A percentile compares a stretch with the other conserved stretches of the same genome.
phyloP scores from a whole-genome alignment of 2,888 invertebrate genomes.

The Lasioglossum vierecki region DNA sequence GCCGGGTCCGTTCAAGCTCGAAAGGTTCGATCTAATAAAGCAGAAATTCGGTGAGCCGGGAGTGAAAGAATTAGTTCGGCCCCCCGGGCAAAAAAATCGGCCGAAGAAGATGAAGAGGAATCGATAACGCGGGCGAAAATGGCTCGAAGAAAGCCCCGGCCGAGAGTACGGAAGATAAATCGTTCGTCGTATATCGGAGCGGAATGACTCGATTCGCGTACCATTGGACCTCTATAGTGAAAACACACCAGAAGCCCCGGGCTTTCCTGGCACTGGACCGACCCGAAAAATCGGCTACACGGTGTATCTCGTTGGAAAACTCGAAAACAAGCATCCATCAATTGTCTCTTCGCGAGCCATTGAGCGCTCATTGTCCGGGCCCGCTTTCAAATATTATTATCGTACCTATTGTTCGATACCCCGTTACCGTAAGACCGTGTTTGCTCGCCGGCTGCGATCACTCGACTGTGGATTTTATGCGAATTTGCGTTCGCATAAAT shows the following conservation, averaged over 20 bases:
- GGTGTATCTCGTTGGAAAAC: background rate
- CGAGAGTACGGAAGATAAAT: background rate
- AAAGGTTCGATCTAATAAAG: slow-evolving; percentile 24
- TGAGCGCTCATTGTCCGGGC: background rate
- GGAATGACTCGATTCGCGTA: background rate
- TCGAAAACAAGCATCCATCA: background rate
- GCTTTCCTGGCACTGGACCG: background rate
- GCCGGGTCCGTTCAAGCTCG: background rate
- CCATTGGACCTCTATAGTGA: background rate
- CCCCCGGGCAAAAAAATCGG: background rate
- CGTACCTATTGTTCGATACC: background rate
- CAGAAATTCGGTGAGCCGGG: slow-evolving; percentile 22
- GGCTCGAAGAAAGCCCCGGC: background rate
- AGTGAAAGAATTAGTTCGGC: slow-evolving; percentile 7
- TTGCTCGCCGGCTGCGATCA: background rate
- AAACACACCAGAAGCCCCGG: background rate
- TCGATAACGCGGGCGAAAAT: background rate
- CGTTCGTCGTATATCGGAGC: background rate
- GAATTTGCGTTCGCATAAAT: background rate
- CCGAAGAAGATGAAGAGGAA: background rate
- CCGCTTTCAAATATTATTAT: slow-evolving; percentile 6
- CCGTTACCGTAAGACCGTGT: background rate
- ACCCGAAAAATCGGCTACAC: background rate
- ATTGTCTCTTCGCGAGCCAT: background rate
- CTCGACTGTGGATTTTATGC: background rate